Evolutionary conservation across 2,113 vertebrate genomes (phyloP), one percentile per base, ranked within the genome.

Genomic region (Falco punctatus): DNA sequence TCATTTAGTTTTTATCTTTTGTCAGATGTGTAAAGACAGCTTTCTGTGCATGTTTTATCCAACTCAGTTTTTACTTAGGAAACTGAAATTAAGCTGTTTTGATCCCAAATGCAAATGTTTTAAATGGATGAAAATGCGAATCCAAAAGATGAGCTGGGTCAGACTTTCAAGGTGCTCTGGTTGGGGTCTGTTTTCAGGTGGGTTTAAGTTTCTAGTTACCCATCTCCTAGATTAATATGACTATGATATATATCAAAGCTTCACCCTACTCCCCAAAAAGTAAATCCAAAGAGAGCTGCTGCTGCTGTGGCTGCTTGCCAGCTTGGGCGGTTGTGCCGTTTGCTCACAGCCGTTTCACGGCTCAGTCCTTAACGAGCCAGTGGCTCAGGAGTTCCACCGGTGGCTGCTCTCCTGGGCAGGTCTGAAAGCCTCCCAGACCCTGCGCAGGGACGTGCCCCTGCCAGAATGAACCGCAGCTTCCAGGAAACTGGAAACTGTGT

Each of bases 391-490:
- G 26, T 26, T 44, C 18, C 4, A 33, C 11, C 12, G 66, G 38
- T 26, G 67, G 27, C 66, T 23, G 13, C 54, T 48, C 28, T 33
- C 70, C 57, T 28, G 69, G 46, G 40, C 58, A 30, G 59, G 6
- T 21, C 9, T 9, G 24, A 19, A 46, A 46, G 27, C 59, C 42
- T 24, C 24, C 16, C 42, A 10, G 33, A 16, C 9, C 22, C 59
- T 46, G 18, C 0, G 0, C 13, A 3, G 82, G 20, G 59, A 42
- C 13, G 0, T 2, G 12, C 66, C 19, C 35, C 22, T 46, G 46
- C 44, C 38, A 51, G 48, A 9, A 30, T 5, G 48, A 78, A 48
- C 27, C 4, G 30, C 30, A 61, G 61, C 30, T 66, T n/a, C 35
- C 67, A 59, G 44, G n/a, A 27, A 59, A 32, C 40, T 35, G 58